Conservation (phyloP, 1,140 invertebrate species). For the Drosophila pseudoobscura region DNA sequence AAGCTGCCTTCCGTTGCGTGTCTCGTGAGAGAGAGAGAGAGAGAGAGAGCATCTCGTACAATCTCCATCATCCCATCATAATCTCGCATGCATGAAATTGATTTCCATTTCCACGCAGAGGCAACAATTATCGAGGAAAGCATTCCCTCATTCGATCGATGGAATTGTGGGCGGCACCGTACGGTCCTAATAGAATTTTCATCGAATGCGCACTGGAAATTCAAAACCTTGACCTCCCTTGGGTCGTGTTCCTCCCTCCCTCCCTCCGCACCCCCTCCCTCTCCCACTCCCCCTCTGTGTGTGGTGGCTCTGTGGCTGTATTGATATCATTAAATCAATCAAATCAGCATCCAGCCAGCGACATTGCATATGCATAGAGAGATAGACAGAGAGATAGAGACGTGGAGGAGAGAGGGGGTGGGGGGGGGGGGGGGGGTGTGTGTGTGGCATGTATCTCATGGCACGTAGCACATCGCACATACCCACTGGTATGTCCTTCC, state of each 20-base stretch:
- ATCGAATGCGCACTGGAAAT: neutral
- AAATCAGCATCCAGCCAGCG: slow-evolving; percentile 53
- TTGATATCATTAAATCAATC: slow-evolving; percentile 65
- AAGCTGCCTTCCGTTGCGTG: slow-evolving; percentile 48
- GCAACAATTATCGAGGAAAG: no score
- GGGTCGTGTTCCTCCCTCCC: neutral
- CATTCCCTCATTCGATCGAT: no score
- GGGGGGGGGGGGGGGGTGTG: neutral
- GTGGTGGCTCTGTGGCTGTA: neutral
- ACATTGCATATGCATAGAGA: slow-evolving; percentile 23
- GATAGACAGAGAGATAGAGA: no score
- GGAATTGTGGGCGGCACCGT: no score
- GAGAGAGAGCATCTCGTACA: slow-evolving; percentile 12
- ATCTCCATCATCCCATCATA: slow-evolving; percentile 18
- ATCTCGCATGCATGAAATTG: slow-evolving; percentile 24
- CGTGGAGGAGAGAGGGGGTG: neutral
- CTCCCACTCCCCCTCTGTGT: no score
- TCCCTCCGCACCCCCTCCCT: no score
- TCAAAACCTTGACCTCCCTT: slow-evolving; percentile 54
- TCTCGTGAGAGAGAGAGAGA: neutral
- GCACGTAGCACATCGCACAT: slow-evolving; percentile 2
- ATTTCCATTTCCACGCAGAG: no score
- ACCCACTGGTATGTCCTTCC: neutral
- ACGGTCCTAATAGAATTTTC: no score
- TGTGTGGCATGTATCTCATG: slow-evolving; percentile 19